These are phyloP conservation scores for Drosophila algonquin DNA, from an alignment of 2,888 invertebrate species.

Conservation along the genomic window DNA sequence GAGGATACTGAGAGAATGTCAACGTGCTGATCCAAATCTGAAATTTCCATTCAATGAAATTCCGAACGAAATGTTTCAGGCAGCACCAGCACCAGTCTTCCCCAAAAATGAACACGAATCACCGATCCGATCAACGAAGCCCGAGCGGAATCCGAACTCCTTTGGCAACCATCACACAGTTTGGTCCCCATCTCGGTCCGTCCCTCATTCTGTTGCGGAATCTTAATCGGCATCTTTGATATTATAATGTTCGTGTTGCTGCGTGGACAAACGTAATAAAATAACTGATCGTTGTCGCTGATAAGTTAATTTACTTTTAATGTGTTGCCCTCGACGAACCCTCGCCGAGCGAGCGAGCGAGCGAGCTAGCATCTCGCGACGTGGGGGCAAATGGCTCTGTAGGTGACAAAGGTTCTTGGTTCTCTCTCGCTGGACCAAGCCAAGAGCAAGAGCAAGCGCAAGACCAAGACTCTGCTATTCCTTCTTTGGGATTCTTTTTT, in stretches of 20 bases:
- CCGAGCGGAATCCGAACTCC: constrained; percentile 33
- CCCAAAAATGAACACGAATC: background rate
- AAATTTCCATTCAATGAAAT: too few relatives aligned
- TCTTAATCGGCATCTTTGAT: constrained; percentile 83
- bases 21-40: too few relatives aligned
- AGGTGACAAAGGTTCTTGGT: constrained; percentile 71
- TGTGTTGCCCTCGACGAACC: constrained; percentile 69
- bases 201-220: constrained; percentile 46
- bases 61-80: too few relatives aligned
- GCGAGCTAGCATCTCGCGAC: constrained; percentile 28
- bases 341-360: constrained; percentile 17
- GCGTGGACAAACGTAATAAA: constrained; percentile 84
- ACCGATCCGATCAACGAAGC: background rate
- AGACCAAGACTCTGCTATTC: background rate
- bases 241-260: constrained; percentile 84
- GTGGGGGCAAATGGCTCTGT: constrained; percentile 71
- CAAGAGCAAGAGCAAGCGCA: background rate
- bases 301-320: constrained; percentile 85
- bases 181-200: constrained; percentile 24
- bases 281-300: constrained; percentile 84
- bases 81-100: too few relatives aligned
- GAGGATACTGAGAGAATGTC: too few relatives aligned
- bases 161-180: constrained; percentile 3
- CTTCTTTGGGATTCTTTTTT: background rate
- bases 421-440: constrained; percentile 13